Conservation (phyloP, 2,797 vertebrate species). For the Macropodus opercularis region DNA sequence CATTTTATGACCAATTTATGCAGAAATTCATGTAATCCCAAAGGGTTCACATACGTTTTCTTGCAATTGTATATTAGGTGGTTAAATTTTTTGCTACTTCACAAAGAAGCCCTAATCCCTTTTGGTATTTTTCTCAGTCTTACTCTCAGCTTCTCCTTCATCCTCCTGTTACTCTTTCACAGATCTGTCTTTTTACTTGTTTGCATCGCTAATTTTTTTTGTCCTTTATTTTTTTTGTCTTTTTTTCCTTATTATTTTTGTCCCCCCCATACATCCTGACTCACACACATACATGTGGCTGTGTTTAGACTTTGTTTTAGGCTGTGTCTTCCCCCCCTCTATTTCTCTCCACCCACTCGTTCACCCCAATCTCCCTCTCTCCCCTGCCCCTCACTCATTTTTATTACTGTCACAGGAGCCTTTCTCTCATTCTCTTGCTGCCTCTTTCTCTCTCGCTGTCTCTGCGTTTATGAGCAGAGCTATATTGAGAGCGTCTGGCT, state of each 20-base stretch:
- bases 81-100: conserved; percentile 58
- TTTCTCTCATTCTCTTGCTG: conserved; percentile 55
- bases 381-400: conserved; percentile 71
- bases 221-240: too few species aligned
- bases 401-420: conserved; percentile 74
- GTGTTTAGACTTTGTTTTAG: too few species aligned
- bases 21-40: too few species aligned
- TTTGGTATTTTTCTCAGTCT: conserved; percentile 10
- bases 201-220: conserved; percentile 38
- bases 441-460: conserved; percentile 55
- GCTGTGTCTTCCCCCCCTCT: conserved; percentile 51
- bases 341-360: conserved; percentile 69
- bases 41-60: too few species aligned
- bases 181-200: conserved; percentile 22
- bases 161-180: conserved; percentile 25
- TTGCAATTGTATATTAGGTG: too few species aligned
- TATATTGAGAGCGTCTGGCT: conserved; percentile 91
- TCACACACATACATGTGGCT: too few species aligned
- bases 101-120: conserved; percentile 30
- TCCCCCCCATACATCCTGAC: too few species aligned
- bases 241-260: too few species aligned
- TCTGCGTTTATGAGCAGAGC: conserved; percentile 87
- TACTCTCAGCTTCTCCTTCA: background rate
- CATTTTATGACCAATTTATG: too few species aligned
- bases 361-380: conserved; percentile 73